Base-by-base conservation (phyloP, 1,140 invertebrate species). In the Pogonomyrmex barbatus region DNA sequence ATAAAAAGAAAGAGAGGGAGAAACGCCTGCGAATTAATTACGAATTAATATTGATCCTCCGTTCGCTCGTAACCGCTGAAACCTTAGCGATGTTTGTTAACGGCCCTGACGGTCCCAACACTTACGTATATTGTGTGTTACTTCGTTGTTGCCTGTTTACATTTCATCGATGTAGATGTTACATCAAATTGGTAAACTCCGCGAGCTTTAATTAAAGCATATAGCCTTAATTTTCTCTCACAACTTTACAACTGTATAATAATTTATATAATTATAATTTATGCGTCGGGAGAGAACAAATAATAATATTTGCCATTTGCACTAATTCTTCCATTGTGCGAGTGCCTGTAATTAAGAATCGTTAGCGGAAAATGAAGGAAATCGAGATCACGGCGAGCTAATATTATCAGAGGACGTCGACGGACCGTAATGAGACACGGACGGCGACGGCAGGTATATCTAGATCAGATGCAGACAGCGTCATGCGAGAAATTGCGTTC, bases 401-500 rank as follows among this genome's bases (percentile, higher is more conserved):
- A 83, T 83, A 83, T 83, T 83, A 75, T 50, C 68, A 73, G 79
- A 60, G 79, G 0, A 83, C 68, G 79, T 75, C 68, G 68, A 60
- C 79, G 79, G 68, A 60, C 56, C 79, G 79, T 83, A 83, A 83
- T 83, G 79, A 83, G 79, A 83, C 79, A 83, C 68, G 79, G 79
- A 60, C 79, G 79, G 54, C 79, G 79, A 83, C 68, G 79, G 78
- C 42, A 83, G 71, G 84, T 87, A 89, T 73, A 88, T 89, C 88
- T 83, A 77, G 85, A 89, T 89, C 87, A 87, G 87, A 68, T 75
- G 82, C 73, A 67, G 73, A 78, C 75, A 85, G 62, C 50, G 86
- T 89, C 88, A 87, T 68, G 71, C 84, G 75, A 89, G 84, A 68
- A 81, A 89, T 89, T 62, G 88, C 85, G 76, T 87, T 79, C 52